Evolutionary conservation across 2,888 invertebrate genomes (phyloP).

Genomic region (Dorcus hopei): DNA sequence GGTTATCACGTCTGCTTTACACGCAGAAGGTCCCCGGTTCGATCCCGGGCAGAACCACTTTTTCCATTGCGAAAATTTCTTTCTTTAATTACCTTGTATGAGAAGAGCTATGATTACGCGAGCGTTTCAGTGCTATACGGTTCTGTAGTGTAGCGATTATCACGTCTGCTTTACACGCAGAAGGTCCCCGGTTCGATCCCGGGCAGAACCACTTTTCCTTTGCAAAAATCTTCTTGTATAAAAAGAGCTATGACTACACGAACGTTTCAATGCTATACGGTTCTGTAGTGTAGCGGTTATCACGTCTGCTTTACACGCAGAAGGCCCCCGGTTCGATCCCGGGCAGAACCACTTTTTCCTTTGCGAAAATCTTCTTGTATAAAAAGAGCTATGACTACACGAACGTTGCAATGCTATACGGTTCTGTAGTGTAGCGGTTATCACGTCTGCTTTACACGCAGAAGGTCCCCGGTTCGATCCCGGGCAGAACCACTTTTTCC

Average conservation of each 20-base stretch:
- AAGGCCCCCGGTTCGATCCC: slow-evolving; percentile 52
- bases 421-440: slow-evolving; percentile 50
- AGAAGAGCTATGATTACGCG: too few relatives aligned
- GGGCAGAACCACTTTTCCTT: slow-evolving; percentile 44
- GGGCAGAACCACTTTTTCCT: slow-evolving; percentile 45
- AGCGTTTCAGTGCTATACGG: slow-evolving; percentile 9
- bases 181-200: slow-evolving; percentile 52
- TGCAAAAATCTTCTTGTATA: too few relatives aligned
- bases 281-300: slow-evolving; percentile 51
- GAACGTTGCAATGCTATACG: background rate
- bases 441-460: slow-evolving; percentile 52
- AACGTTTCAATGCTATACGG: slow-evolving; percentile 11
- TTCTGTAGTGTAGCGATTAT: slow-evolving; percentile 50
- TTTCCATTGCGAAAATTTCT: background rate
- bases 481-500: slow-evolving; percentile 46
- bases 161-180: slow-evolving; percentile 52
- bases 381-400: too few relatives aligned
- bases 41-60: slow-evolving; percentile 50
- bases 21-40: slow-evolving; percentile 52
- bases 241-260: too few relatives aligned
- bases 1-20: slow-evolving; percentile 52
- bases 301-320: slow-evolving; percentile 52
- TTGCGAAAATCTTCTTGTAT: too few relatives aligned
- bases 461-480: slow-evolving; percentile 52
- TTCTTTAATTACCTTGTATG: too few relatives aligned